phyloP scores from a whole-genome alignment of 2,797 vertebrate genomes.

The Myotis planiceps region DNA sequence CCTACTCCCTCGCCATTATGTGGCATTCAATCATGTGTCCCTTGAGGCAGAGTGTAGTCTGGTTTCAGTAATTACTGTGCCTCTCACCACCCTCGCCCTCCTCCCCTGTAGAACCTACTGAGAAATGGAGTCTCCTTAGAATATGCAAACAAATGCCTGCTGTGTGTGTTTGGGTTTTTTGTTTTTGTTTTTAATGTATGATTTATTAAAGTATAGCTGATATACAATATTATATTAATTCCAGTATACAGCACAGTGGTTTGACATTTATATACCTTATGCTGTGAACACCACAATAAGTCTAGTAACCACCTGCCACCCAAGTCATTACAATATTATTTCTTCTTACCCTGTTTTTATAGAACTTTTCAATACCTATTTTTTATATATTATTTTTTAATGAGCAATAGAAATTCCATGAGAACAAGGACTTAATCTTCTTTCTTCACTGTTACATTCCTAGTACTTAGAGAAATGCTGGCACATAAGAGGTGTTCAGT shows the following conservation, averaged over 20 bases:
- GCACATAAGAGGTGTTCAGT: not conserved
- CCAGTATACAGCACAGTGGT: not conserved
- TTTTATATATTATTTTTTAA: not conserved
- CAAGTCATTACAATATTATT: not conserved
- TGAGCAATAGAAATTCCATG: not conserved
- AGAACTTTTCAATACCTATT: not conserved
- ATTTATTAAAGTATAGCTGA: not conserved
- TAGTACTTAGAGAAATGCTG: not conserved
- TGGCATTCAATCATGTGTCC: not conserved
- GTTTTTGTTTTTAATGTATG: not conserved
- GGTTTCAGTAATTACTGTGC: not conserved
- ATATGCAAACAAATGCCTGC: not conserved
- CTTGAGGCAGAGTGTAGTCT: not conserved
- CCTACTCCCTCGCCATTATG: not conserved
- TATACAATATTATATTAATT: not conserved
- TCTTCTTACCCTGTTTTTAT: not conserved
- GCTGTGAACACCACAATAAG: not conserved
- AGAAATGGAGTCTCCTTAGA: not conserved
- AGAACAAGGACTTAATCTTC: not conserved
- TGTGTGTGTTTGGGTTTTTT: not conserved
- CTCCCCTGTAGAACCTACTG: not conserved
- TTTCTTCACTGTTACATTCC: not conserved
- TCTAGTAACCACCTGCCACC: not conserved
- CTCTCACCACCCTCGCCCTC: not conserved
- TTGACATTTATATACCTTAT: not conserved